Conservation (phyloP, 2,113 vertebrate genomes). For the Microcebus tavaratra region DNA sequence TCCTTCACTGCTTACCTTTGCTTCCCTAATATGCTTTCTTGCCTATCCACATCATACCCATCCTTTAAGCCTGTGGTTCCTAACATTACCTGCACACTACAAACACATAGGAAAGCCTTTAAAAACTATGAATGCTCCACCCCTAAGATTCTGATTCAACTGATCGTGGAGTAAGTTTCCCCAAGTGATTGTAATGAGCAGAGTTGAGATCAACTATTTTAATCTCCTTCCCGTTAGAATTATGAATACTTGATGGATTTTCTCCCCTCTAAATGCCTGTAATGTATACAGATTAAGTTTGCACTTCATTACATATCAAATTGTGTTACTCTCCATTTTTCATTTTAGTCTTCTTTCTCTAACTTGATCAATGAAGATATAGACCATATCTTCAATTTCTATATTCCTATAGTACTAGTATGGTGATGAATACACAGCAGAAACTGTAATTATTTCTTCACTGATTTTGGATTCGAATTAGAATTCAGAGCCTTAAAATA, state of each 20-base stretch:
- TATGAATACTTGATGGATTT: background rate
- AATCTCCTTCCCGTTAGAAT: constrained; percentile 2
- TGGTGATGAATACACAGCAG: background rate
- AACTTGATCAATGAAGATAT: background rate
- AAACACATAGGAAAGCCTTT: background rate
- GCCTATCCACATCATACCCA: constrained; percentile 4
- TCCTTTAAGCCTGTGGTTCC: background rate
- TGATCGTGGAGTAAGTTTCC: background rate
- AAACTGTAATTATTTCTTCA: constrained; percentile 41
- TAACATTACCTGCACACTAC: background rate
- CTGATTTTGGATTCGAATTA: background rate
- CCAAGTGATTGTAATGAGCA: background rate
- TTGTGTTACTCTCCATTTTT: background rate
- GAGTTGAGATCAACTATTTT: background rate
- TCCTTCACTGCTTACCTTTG: background rate
- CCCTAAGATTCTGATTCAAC: background rate
- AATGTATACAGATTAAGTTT: background rate
- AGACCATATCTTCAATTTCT: constrained; percentile 3
- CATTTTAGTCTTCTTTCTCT: constrained; percentile 35
- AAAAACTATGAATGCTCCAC: background rate
- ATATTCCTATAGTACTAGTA: background rate
- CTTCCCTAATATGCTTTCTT: background rate
- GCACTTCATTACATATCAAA: background rate
- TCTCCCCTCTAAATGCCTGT: background rate
- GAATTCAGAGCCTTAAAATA: constrained; percentile 60